Evolutionary conservation across 1,140 invertebrate species (phyloP), one percentile per base, ranked within the genome.

Genomic region (Geopemphigus sp.): DNA sequence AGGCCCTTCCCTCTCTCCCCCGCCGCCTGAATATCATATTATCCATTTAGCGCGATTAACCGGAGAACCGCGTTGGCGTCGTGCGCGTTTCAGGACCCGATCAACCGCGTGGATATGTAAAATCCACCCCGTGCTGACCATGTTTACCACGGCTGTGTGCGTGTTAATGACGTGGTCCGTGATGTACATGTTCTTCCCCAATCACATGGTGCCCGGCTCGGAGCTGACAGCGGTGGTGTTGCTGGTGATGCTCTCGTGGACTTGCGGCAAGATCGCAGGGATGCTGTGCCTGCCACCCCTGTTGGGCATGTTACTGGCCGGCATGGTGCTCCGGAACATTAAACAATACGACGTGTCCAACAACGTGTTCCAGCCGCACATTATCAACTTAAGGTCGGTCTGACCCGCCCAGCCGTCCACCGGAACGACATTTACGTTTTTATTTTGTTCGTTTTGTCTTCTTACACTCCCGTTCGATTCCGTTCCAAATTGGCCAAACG

Each of bases 181-280:
- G 39, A 68, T 83, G 54, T 94, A 89, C 85, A 88, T 90, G 32
- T 86, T 95, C 53, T 88, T 94, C 63, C 32, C 32, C 32, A 8
- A 39, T 8, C 90, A 91, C 53, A 93, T 92, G 3, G 89, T 92
- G 3, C 88, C 88, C 0, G 92, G 92, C 24, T 93, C 94, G 10
- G 90, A 92, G 82, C 86, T 95, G 1, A 95, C 94, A 83, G 89
- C 90, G 73, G 85, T 96, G 3, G 91, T 92, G 3, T 86, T 91
- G 0, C 80, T 83, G 8, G 32, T 82, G 10, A 10, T 82, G 5
- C 24, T 70, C 15, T 83, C 83, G 1, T 64, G 80, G 54, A n/a
- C 81, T 5, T 80, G 64, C 12, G 83, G 83, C 6, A 61, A 63
- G 24, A 12, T 82, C 12, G 68, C 80, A 0, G 39, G 14, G 14